Percentiles rank a stretch among this genome's conserved stretches.
Conservation (phyloP, 2,888 invertebrate species). For the Mayetiola destructor region DNA sequence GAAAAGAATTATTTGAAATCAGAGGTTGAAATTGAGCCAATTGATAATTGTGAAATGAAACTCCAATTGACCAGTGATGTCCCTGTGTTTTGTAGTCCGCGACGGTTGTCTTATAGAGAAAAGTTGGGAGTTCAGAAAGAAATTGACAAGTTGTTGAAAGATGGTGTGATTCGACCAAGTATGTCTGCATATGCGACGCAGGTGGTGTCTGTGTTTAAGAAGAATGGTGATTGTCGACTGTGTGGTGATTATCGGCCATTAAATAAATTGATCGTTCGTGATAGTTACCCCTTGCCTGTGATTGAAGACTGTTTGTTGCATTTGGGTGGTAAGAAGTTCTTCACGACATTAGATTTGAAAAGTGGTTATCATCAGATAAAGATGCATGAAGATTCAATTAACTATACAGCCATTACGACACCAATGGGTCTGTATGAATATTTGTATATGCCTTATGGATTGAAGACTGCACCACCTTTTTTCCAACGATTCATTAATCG, state of each 20-base stretch:
- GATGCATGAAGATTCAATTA: conserved; percentile 19
- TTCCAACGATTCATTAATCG: neutral
- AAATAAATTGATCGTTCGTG: conserved; percentile 18
- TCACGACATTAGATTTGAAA: conserved; percentile 20
- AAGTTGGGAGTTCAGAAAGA: neutral
- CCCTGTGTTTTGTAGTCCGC: neutral
- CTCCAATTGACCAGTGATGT: neutral
- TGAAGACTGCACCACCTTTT: conserved; percentile 19
- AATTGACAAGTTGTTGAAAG: conserved; percentile 14
- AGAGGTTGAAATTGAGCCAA: neutral
- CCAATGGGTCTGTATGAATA: conserved; percentile 23
- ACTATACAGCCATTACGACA: conserved; percentile 21
- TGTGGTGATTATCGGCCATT: conserved; percentile 19
- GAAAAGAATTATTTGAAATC: neutral
- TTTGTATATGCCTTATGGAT: conserved; percentile 22
- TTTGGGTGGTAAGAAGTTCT: conserved; percentile 18
- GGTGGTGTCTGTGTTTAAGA: conserved; percentile 19
- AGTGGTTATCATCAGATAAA: conserved; percentile 21
- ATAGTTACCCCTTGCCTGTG: conserved; percentile 19
- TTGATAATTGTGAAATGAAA: neutral
- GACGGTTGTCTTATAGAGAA: neutral
- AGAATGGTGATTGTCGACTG: conserved; percentile 14
- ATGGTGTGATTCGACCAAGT: conserved; percentile 19
- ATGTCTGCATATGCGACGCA: conserved; percentile 18
- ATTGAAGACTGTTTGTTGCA: conserved; percentile 20